Base-by-base conservation (phyloP, 2,797 vertebrate species). In the Kryptolebias ocellatus region DNA sequence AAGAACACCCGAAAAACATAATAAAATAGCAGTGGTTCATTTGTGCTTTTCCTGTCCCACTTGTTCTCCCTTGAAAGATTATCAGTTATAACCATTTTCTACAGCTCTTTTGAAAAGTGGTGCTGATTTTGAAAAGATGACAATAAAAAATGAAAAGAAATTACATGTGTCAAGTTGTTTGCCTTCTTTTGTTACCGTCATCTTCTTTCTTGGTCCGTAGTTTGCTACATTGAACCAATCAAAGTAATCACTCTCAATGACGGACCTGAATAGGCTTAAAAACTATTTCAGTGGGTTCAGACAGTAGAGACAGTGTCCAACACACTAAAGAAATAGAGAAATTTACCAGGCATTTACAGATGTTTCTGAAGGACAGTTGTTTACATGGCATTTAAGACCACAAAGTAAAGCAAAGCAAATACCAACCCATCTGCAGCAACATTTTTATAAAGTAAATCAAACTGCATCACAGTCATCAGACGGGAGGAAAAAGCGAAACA, bases 361-460 rank as follows among this genome's bases (percentile, higher is more conserved):
- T 8, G n/a, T n/a, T 47, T 18, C n/a, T 49, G n/a, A 20, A 18
- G 24, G 49, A 18, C 46, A 16, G 15, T 24, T 11, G 49, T 24
- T 50, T 49, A 34, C 18, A 49, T 20, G 17, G 6, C 20, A 1
- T 14, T 49, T 50, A 60, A 60, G 31, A 17, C 59, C 45, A 5
- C 4, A 11, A 18, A 50, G 28, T 49, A 31, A 60, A 49, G 45
- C 15, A 44, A 60, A 47, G 24, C 27, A 14, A 17, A 17, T 27
- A 60, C 14, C 20, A n/a, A 31, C 15, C 28, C 59, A 50, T 46
- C 60, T 53, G 50, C 29, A 15, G 9, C 16, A 7, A 42, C 14
- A 34, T 28, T 14, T 64, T 20, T 9, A 47, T 65, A 53, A 63
- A 31, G 67, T 37, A 24, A 64, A 63, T 72, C 11, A 39, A 58